Conservation (phyloP, 2,113 vertebrate species). For the Procavia capensis region DNA sequence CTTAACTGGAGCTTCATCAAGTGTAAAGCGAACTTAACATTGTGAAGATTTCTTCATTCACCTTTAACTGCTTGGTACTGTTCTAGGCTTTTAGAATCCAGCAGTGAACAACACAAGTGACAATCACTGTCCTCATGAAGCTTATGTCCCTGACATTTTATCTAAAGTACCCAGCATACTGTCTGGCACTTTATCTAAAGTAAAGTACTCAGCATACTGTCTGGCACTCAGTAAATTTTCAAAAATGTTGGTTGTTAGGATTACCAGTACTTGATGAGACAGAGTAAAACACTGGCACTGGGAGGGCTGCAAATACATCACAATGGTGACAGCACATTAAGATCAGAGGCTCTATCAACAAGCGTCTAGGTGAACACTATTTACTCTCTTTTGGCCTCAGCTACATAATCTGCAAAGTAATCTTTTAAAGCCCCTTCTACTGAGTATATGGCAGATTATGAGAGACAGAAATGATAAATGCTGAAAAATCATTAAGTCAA, state of each 20-base stretch:
- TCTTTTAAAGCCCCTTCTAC: not conserved
- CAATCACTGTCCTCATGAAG: not conserved
- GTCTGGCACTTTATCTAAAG: too few species aligned
- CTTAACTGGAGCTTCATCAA: not conserved
- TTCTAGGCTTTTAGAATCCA: not conserved
- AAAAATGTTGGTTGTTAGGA: not conserved
- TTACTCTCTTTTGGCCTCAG: not conserved
- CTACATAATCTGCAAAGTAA: not conserved
- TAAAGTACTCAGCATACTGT: not conserved
- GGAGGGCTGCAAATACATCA: not conserved
- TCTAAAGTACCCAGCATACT: not conserved
- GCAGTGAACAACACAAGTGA: not conserved
- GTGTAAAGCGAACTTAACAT: not conserved
- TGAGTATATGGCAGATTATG: not conserved
- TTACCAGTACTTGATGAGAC: not conserved
- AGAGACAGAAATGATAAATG: not conserved
- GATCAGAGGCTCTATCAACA: not conserved
- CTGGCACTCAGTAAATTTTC: not conserved
- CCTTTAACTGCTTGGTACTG: not conserved
- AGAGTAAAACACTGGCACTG: not conserved
- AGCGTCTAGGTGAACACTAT: not conserved
- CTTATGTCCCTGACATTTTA: not conserved
- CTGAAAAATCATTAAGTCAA: constrained; percentile 1
- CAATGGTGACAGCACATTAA: not conserved
- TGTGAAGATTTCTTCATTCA: not conserved